Percentiles rank a stretch among this genome's conserved stretches.
These are phyloP conservation scores for Furcula furcula DNA, from an alignment of 2,888 invertebrate genomes.

Conservation along the genomic window DNA sequence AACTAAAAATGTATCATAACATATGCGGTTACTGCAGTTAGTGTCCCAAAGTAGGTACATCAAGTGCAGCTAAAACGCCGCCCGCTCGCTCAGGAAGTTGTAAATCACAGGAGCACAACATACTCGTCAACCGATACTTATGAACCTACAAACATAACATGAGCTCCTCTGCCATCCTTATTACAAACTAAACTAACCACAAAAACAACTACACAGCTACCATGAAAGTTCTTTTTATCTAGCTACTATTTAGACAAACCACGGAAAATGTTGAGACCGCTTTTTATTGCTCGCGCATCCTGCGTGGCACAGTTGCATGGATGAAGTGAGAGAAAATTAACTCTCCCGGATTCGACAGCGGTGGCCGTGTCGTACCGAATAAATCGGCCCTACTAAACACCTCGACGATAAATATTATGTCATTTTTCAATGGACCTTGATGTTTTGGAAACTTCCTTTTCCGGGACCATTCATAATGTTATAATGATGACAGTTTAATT, in stretches of 20 bases:
- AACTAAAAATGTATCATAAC: conserved; percentile 11
- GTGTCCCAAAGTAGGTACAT: conserved; percentile 38
- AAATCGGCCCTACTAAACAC: conserved; percentile 39
- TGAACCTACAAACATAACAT: conserved; percentile 34
- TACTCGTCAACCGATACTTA: conserved; percentile 54
- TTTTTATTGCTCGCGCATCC: conserved; percentile 68
- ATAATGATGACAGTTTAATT: conserved; percentile 22
- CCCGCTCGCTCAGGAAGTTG: conserved; percentile 64
- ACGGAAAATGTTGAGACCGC: conserved; percentile 63
- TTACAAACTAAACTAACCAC: conserved; percentile 9
- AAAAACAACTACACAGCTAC: conserved; percentile 12
- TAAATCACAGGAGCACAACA: conserved; percentile 64
- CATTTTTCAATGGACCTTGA: conserved; percentile 18
- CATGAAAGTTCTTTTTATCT: conserved; percentile 33
- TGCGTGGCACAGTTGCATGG: conserved; percentile 42
- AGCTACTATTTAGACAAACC: conserved; percentile 43
- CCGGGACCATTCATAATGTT: conserved; percentile 14
- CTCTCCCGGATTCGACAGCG: conserved; percentile 18
- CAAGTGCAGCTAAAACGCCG: conserved; percentile 53
- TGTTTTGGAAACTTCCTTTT: conserved; percentile 15
- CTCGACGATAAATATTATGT: conserved; percentile 17
- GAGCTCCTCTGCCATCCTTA: conserved; percentile 29
- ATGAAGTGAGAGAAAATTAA: conserved; percentile 37
- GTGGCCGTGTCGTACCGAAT: conserved; percentile 34
- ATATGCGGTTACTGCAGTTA: conserved; percentile 23